Conservation (phyloP, 1,140 invertebrate species). For the Bactericera cockerelli region DNA sequence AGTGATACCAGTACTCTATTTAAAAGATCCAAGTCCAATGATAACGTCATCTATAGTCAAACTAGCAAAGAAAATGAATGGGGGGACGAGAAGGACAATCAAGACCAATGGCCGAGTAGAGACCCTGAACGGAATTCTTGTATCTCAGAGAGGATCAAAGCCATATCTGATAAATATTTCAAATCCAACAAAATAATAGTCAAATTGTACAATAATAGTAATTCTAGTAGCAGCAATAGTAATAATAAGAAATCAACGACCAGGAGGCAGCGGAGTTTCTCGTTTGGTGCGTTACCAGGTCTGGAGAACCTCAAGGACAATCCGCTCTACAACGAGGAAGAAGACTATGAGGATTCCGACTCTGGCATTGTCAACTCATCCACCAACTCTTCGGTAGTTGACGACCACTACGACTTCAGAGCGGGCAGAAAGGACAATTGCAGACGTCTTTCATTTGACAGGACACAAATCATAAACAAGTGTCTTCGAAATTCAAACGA, state of each 20-base stretch:
- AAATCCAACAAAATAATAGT: conserved; percentile 49
- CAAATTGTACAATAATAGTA: conserved; percentile 51
- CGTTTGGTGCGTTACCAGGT: conserved; percentile 53
- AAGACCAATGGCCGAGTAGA: conserved; percentile 14
- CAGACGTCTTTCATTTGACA: background rate
- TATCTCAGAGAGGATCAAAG: conserved; percentile 47
- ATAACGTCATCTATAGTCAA: conserved; percentile 4
- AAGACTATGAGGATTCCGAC: conserved; percentile 14
- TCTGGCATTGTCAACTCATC: background rate
- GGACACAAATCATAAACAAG: background rate
- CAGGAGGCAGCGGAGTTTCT: conserved; percentile 45
- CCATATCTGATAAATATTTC: conserved; percentile 48
- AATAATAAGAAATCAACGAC: conserved; percentile 26
- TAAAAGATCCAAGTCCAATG: conserved; percentile 7
- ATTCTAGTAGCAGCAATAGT: no score
- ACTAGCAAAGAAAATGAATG: background rate
- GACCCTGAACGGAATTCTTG: conserved; percentile 30
- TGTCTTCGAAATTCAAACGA: background rate
- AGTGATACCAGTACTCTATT: background rate
- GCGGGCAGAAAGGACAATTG: background rate
- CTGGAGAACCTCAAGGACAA: conserved; percentile 49
- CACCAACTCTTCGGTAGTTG: background rate
- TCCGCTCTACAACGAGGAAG: conserved; percentile 38
- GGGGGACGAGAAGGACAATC: conserved; percentile 7
- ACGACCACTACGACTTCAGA: background rate